Conservation (phyloP, 2,113 vertebrate species). For the Callipepla californica region DNA sequence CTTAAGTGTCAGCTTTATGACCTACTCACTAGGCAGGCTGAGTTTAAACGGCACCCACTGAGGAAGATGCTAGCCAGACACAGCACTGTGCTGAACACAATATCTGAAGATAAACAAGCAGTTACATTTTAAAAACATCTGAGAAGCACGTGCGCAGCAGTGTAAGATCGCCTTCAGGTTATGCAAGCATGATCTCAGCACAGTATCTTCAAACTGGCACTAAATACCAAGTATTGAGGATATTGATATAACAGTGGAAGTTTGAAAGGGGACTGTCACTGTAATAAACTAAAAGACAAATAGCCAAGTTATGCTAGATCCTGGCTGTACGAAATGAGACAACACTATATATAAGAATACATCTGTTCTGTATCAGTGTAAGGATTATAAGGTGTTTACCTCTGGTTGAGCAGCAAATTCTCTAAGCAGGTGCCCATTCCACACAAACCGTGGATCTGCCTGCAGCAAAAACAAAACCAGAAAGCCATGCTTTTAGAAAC, state of each 20-base stretch:
- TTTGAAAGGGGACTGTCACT: neutral
- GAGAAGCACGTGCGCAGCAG: neutral
- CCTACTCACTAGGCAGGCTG: neutral
- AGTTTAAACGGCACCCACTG: neutral
- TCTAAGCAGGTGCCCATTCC: constrained; percentile 93
- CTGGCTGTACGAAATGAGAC: neutral
- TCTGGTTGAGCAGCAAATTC: constrained; percentile 94
- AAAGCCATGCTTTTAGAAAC: neutral
- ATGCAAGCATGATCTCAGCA: neutral
- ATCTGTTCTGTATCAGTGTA: neutral
- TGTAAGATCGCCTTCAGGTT: neutral
- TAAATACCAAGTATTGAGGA: neutral
- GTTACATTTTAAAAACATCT: neutral
- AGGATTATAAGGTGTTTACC: constrained; percentile 73
- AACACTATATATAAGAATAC: neutral
- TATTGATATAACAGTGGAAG: neutral
- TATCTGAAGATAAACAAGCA: neutral
- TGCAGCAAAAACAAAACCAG: constrained; percentile 52
- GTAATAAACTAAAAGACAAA: neutral
- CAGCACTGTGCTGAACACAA: neutral
- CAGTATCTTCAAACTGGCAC: neutral
- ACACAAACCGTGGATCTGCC: constrained; percentile 97
- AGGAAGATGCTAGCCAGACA: neutral
- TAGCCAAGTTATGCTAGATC: neutral
- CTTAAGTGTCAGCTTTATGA: neutral